Evolutionary conservation across 2,113 vertebrate genomes (phyloP), one percentile per base, ranked within the genome.

Genomic region (Pimephales promelas): DNA sequence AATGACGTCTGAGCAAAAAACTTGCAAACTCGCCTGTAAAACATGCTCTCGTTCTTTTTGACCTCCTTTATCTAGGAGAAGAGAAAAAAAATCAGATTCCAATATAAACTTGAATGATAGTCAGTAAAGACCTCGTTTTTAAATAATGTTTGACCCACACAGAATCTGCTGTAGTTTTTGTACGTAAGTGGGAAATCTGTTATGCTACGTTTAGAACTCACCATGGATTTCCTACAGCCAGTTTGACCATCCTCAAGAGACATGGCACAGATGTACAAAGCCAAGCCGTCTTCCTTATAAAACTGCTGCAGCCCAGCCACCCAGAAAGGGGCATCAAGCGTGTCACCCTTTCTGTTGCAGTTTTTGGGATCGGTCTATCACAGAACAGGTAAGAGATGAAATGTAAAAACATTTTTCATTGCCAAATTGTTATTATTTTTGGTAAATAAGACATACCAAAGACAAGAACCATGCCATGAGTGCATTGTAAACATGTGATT

Each of bases 291-390:
- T 61, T 95, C 90, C 22, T 22, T 85, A 92, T 93, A 94, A 83
- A 79, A 47, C 83, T 95, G 95, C 89, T 94, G 94, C 64, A 95
- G 87, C 47, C 93, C 94, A 8, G 87, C 75, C 75, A 95, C 92
- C 76, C 86, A 88, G 85, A 95, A 94, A 0, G 92, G 93, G 85
- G 85, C 90, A 45, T 78, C 54, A 28, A 57, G 8, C 31, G 73
- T 70, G 2, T 76, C 87, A 83, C 83, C 62, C 84, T 86, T 76
- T 49, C 36, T 57, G 73, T 59, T 34, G 40, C 36, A 8, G 14
- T 57, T 18, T 28, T 79, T 61, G 9, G 86, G 66, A 0, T 68
- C 86, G 4, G 87, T 87, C 91, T 91, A 31, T 47, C 14, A 81
- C 54, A 81, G 5, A 86, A 45, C 1, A 64, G 26, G 20, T 10